Evolutionary conservation across 2,113 vertebrate genomes (phyloP).

Genomic region (Stictonetta naevosa): DNA sequence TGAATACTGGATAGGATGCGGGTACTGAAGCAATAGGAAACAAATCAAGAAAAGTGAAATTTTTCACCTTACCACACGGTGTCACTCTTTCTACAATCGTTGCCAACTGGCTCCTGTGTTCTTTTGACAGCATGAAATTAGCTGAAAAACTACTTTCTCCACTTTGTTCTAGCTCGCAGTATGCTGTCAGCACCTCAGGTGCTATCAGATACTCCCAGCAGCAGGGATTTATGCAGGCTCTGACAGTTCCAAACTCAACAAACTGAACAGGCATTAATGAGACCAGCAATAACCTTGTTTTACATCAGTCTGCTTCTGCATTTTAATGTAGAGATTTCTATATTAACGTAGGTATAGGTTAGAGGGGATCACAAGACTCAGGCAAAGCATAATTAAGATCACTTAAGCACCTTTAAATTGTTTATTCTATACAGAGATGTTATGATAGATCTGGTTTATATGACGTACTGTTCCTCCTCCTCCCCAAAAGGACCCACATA

Average conservation of each 20-base stretch:
- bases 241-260: not conserved
- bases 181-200: not conserved
- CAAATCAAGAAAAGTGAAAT: not conserved
- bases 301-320: not conserved
- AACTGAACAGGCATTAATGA: not conserved
- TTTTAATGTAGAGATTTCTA: not conserved
- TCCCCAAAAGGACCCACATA: not conserved
- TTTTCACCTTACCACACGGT: constrained; percentile 11
- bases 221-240: not conserved
- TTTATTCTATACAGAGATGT: not conserved
- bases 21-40: not conserved
- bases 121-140: not conserved
- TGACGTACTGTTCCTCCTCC: not conserved
- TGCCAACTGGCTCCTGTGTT: not conserved
- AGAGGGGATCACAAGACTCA: not conserved
- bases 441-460: not conserved
- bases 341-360: not conserved
- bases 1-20: not conserved
- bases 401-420: not conserved
- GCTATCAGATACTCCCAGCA: not conserved
- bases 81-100: not conserved
- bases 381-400: not conserved
- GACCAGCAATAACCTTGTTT: not conserved
- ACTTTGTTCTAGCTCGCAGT: not conserved
- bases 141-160: not conserved